Evolutionary conservation across 2,888 invertebrate genomes (phyloP).

Genomic region (Drosophila algonquin): DNA sequence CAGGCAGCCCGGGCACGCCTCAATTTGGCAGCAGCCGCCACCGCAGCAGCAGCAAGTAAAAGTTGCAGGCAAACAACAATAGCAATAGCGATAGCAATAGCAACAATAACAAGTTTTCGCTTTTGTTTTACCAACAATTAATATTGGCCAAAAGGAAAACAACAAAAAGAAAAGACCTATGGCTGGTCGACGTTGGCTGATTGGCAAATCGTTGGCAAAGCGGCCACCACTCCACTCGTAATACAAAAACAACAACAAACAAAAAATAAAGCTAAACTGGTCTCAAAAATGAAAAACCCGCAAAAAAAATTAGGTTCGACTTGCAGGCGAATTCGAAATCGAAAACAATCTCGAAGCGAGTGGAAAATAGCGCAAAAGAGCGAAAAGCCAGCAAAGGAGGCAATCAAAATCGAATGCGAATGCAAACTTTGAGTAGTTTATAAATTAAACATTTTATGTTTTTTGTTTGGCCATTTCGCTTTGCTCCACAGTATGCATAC

Average conservation of each 20-base stretch:
- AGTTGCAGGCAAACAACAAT: slow-evolving; percentile 62
- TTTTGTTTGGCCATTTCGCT: slow-evolving; percentile 42
- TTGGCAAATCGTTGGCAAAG: slow-evolving; percentile 73
- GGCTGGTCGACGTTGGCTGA: slow-evolving; percentile 38
- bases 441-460: slow-evolving; percentile 63
- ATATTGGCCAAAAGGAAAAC: slow-evolving; percentile 61
- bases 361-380: slow-evolving; percentile 50
- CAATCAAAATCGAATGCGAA: slow-evolving; percentile 30
- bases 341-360: slow-evolving; percentile 46
- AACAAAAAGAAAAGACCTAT: slow-evolving; percentile 41
- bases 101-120: slow-evolving; percentile 44
- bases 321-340: slow-evolving; percentile 50
- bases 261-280: slow-evolving; percentile 61
- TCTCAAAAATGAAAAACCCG: slow-evolving; percentile 67
- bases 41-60: slow-evolving; percentile 57
- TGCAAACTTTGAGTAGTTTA: slow-evolving; percentile 34
- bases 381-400: slow-evolving; percentile 31
- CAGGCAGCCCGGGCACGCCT: slow-evolving; percentile 55
- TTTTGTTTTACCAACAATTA: slow-evolving; percentile 69
- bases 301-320: slow-evolving; percentile 67
- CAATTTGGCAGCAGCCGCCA: slow-evolving; percentile 58
- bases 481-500: slow-evolving; percentile 20
- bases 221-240: background rate
- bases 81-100: slow-evolving; percentile 54
- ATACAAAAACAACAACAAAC: slow-evolving; percentile 13